phyloP scores from a whole-genome alignment of 2,113 vertebrate genomes.

The Lampris incognitus region DNA sequence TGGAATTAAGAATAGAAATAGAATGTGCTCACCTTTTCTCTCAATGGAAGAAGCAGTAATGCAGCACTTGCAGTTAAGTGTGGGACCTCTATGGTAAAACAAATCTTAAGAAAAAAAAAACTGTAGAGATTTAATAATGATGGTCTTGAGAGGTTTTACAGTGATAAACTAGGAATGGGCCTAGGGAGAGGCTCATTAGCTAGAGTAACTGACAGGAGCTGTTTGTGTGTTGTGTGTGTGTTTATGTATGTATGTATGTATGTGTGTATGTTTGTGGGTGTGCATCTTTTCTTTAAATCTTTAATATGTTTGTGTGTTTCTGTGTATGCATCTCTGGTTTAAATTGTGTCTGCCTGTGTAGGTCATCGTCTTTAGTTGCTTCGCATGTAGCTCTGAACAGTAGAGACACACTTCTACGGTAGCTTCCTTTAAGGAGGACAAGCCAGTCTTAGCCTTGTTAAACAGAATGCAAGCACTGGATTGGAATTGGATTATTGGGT shows the following conservation, averaged over 20 bases:
- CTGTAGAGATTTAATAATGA: too few relatives aligned
- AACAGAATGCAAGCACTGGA: constrained; percentile 33
- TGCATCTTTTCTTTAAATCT: too few relatives aligned
- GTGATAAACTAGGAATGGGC: background rate
- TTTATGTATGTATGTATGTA: background rate
- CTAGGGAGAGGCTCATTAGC: background rate
- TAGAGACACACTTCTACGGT: constrained; percentile 6
- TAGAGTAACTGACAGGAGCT: too few relatives aligned
- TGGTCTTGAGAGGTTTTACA: background rate
- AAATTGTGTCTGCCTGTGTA: too few relatives aligned
- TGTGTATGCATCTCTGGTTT: too few relatives aligned
- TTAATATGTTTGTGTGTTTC: background rate
- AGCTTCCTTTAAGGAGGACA: constrained; percentile 26
- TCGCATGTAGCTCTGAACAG: background rate
- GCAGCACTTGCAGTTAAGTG: too few relatives aligned
- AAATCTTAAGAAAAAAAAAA: too few relatives aligned
- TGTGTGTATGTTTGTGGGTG: too few relatives aligned
- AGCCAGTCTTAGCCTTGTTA: constrained; percentile 36
- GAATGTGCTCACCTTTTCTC: background rate
- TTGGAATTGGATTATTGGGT: constrained; percentile 68
- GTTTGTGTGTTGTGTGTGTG: background rate
- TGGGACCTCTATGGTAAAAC: too few relatives aligned
- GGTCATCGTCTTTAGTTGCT: background rate
- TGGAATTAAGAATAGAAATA: background rate
- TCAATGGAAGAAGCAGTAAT: too few relatives aligned